A percentile compares a stretch with the other conserved stretches of the same genome.
phyloP scores from a whole-genome alignment of 2,888 invertebrate species.

The Melipona bicolor region DNA sequence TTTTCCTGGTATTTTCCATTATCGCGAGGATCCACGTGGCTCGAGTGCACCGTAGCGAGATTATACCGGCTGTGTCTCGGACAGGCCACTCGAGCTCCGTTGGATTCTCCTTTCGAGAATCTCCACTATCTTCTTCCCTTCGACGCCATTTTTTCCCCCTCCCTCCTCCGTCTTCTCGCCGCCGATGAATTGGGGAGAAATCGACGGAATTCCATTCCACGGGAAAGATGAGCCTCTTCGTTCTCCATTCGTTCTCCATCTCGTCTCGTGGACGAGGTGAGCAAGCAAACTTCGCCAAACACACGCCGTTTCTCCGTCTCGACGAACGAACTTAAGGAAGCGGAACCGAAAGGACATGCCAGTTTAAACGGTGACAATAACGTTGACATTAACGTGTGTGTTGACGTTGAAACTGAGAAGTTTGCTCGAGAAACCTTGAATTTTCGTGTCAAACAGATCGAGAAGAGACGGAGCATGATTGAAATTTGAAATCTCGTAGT shows the following conservation, averaged over 20 bases:
- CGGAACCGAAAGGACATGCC: no score
- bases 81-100: constrained; percentile 45
- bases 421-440: no score
- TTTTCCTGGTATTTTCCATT: constrained; percentile 53
- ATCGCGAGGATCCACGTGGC: constrained; percentile 45
- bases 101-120: background rate
- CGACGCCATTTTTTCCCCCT: background rate
- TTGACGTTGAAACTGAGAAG: no score
- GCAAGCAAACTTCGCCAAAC: background rate
- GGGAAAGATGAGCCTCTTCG: background rate
- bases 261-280: background rate
- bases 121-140: background rate
- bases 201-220: background rate
- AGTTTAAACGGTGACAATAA: no score
- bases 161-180: background rate
- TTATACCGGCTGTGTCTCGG: constrained; percentile 52
- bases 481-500: no score
- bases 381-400: no score
- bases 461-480: no score
- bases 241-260: background rate
- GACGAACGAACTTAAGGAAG: no score
- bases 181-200: background rate
- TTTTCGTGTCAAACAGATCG: no score
- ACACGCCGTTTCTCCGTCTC: no score
- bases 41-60: constrained; percentile 41